These are phyloP conservation scores for Drosophila sp. DNA, from an alignment of 1,140 invertebrate species.

Conservation along the genomic window DNA sequence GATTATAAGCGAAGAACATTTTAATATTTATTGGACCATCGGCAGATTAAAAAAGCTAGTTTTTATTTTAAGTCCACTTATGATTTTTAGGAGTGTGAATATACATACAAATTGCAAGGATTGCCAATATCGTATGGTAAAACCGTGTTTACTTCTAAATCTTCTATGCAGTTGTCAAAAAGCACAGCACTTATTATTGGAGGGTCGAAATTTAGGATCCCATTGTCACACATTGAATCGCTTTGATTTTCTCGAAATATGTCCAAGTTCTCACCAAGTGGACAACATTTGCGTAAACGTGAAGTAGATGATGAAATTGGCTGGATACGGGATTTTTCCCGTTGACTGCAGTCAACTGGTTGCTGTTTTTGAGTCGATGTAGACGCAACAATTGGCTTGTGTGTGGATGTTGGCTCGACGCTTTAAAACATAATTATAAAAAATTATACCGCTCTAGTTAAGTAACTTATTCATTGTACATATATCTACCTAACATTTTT, in stretches of 20 bases:
- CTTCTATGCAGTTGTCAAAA: constrained; percentile 79
- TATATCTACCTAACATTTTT: background rate
- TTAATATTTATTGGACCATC: background rate
- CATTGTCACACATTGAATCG: constrained; percentile 66
- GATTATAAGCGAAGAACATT: background rate
- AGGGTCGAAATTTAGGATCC: constrained; percentile 56
- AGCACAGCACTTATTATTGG: constrained; percentile 66
- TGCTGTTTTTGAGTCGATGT: background rate
- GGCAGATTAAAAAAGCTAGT: background rate
- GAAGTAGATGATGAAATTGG: constrained; percentile 48
- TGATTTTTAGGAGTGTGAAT: background rate
- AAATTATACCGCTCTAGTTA: background rate
- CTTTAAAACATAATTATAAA: background rate
- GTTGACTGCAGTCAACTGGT: constrained; percentile 72
- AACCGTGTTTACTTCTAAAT: constrained; percentile 58
- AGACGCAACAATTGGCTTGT: background rate
- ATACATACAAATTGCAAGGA: constrained; percentile 75
- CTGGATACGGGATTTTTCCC: constrained; percentile 60
- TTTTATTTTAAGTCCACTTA: background rate
- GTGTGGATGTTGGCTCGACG: background rate
- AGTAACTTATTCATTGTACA: background rate
- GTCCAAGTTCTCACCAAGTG: constrained; percentile 71
- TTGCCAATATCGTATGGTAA: constrained; percentile 72
- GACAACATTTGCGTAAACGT: constrained; percentile 71
- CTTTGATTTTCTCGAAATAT: constrained; percentile 71